Percentiles rank a stretch among this genome's conserved stretches.
These are phyloP conservation scores for Drosophila bifasciata DNA, from an alignment of 1,140 invertebrate species.

Conservation along the genomic window DNA sequence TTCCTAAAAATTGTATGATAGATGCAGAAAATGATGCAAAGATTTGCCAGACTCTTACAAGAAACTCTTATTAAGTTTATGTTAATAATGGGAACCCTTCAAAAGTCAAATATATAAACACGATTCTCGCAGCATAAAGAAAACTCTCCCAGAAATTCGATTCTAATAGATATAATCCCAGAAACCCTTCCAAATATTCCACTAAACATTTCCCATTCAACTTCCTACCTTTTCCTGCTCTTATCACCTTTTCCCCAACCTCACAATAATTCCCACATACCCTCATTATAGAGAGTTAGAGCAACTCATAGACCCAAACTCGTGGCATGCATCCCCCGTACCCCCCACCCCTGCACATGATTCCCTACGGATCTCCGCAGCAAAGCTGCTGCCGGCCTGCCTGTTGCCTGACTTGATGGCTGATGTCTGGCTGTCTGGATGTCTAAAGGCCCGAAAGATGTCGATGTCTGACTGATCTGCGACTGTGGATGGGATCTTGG, in stretches of 20 bases:
- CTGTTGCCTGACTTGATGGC: background rate
- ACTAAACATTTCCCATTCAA: too few species aligned
- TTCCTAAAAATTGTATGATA: too few species aligned
- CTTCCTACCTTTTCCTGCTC: too few species aligned
- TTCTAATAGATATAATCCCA: too few species aligned
- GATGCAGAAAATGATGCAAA: too few species aligned
- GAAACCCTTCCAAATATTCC: too few species aligned
- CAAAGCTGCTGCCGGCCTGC: conserved; percentile 33
- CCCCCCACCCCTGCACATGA: conserved; percentile 33
- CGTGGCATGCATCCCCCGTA: conserved; percentile 25
- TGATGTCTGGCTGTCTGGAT: conserved; percentile 15
- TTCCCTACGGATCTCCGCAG: conserved; percentile 72
- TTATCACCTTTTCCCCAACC: background rate
- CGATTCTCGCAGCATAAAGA: too few species aligned
- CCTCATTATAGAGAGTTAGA: conserved; percentile 18
- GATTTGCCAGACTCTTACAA: too few species aligned
- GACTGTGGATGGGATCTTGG: conserved; percentile 14
- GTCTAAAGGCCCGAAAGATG: conserved; percentile 9
- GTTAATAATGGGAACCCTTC: too few species aligned
- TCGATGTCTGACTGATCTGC: conserved; percentile 47
- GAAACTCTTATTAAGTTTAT: too few species aligned
- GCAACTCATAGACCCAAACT: background rate
- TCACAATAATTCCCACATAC: background rate
- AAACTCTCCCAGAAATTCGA: too few species aligned
- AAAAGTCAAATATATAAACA: too few species aligned